These are phyloP conservation scores for Magallana gigas DNA, from an alignment of 1,140 invertebrate species.

Conservation along the genomic window DNA sequence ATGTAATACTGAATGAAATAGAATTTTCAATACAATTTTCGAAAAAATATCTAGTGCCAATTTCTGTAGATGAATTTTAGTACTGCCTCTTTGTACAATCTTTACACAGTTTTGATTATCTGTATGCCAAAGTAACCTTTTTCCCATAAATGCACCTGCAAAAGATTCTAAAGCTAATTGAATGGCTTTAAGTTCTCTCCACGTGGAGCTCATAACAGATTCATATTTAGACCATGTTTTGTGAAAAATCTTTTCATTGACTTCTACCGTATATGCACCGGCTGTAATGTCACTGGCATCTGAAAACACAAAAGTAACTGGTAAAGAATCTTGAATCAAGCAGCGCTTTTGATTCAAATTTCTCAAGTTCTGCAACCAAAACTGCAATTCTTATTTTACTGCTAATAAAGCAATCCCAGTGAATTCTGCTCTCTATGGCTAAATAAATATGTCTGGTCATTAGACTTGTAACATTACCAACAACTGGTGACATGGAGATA, in stretches of 20 bases:
- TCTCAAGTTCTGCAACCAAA: conserved; percentile 2
- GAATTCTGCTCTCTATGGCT: not conserved
- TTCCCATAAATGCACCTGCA: too few species aligned
- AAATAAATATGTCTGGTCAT: conserved; percentile 1
- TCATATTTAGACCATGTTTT: conserved; percentile 22
- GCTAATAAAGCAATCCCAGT: not conserved
- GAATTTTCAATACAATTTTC: not conserved
- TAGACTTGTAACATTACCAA: too few species aligned
- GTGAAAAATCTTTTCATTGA: conserved; percentile 37
- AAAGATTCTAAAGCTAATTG: too few species aligned
- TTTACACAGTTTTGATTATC: not conserved
- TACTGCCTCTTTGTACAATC: conserved; percentile 31
- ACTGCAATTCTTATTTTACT: not conserved
- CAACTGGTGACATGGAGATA: too few species aligned
- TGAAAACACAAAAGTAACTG: not conserved
- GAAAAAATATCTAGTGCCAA: conserved; percentile 2
- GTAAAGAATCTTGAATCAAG: not conserved
- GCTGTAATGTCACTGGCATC: conserved; percentile 33
- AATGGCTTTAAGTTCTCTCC: too few species aligned
- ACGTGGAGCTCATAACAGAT: not conserved
- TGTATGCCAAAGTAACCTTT: too few species aligned
- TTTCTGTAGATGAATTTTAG: not conserved
- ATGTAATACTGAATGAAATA: not conserved
- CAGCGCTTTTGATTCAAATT: not conserved
- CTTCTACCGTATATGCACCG: conserved; percentile 33